phyloP scores from a whole-genome alignment of 2,113 vertebrate genomes.

The Synodontis membranacea region DNA sequence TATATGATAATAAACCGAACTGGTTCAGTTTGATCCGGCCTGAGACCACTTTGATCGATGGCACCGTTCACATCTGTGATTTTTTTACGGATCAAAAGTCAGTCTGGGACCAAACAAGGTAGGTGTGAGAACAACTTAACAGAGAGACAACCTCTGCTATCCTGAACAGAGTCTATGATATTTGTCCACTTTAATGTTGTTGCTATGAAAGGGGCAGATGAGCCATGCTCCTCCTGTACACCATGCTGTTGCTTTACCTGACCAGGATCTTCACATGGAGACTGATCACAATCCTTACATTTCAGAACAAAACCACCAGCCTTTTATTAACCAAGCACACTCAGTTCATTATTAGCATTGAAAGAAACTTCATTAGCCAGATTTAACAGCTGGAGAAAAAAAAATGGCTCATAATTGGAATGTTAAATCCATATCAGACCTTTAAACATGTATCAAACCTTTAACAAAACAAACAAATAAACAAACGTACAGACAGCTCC shows the following conservation, averaged over 20 bases:
- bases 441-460: too few relatives aligned
- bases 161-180: not conserved
- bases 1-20: too few relatives aligned
- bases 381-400: not conserved
- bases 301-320: constrained; percentile 87
- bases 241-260: constrained; percentile 95
- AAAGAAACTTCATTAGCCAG: not conserved
- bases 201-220: constrained; percentile 59
- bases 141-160: not conserved
- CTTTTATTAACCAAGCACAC: constrained; percentile 81
- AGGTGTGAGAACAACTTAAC: too few relatives aligned
- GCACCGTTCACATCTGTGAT: too few relatives aligned
- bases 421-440: not conserved
- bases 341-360: constrained; percentile 61
- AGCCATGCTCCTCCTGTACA: constrained; percentile 79
- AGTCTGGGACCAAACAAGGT: too few relatives aligned
- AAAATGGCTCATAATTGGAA: not conserved
- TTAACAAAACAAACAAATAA: too few relatives aligned
- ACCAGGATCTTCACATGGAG: constrained; percentile 93
- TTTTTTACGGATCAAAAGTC: too few relatives aligned
- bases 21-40: too few relatives aligned
- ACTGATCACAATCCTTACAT: constrained; percentile 95
- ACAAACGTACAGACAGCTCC: too few relatives aligned
- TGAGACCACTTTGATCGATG: too few relatives aligned
- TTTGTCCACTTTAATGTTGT: constrained; percentile 57